phyloP scores from a whole-genome alignment of 2,113 vertebrate species.

The Lepidiolamprologus cunningtoni region DNA sequence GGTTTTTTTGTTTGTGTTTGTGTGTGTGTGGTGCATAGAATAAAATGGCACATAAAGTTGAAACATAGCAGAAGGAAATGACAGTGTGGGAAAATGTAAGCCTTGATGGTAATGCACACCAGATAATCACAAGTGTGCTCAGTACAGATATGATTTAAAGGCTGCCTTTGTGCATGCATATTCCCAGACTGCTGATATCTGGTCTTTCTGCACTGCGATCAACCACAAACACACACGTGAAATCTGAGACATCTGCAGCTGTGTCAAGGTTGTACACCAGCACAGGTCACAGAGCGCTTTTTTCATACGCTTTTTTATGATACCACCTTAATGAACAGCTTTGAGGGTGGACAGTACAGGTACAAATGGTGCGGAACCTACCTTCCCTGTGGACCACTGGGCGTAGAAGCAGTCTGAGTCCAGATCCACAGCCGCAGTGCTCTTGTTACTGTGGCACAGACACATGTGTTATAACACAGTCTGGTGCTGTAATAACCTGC shows the following conservation, averaged over 20 bases:
- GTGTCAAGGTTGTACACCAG: constrained; percentile 25
- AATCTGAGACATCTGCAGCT: constrained; percentile 7
- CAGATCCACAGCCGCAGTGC: constrained; percentile 54
- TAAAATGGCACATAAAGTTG: background rate
- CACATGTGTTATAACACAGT: constrained; percentile 34
- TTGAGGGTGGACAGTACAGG: background rate
- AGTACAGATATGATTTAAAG: background rate
- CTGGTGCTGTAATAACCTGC: background rate
- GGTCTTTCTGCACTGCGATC: background rate
- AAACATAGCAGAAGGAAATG: background rate
- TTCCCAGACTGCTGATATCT: background rate
- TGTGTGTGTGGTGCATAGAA: background rate
- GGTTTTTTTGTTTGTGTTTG: fast-evolving
- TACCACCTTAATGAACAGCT: background rate
- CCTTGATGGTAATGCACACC: background rate
- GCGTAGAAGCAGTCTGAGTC: constrained; percentile 16
- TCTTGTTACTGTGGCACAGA: background rate
- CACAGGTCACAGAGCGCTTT: background rate
- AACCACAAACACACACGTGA: background rate
- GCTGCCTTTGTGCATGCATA: background rate
- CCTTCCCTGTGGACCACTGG: constrained; percentile 4
- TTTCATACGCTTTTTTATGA: background rate
- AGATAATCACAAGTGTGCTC: background rate
- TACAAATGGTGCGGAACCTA: background rate
- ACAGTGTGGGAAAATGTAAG: background rate